phyloP scores from a whole-genome alignment of 2,888 invertebrate species.

The Hydraecia micacea region DNA sequence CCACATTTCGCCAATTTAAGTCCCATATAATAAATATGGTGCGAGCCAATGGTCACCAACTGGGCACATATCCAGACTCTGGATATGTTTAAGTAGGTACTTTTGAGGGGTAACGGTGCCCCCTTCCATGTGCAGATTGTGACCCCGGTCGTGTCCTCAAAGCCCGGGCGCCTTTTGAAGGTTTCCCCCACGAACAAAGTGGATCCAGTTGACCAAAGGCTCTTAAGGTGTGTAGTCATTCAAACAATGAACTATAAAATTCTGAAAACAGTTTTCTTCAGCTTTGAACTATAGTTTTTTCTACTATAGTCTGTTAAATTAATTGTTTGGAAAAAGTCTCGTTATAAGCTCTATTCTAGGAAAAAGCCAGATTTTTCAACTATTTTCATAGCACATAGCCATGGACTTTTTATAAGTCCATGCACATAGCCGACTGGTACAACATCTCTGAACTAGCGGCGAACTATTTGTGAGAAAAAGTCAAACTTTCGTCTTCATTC shows the following conservation, averaged over 20 bases:
- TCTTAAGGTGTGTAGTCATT: neutral
- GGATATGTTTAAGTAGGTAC: neutral
- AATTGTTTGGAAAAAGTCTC: neutral
- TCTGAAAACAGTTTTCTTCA: neutral
- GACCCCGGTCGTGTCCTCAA: neutral
- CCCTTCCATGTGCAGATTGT: neutral
- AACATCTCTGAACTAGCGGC: neutral
- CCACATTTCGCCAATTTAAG: neutral
- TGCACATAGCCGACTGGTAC: neutral
- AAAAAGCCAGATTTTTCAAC: neutral
- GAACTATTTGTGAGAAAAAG: conserved; percentile 27
- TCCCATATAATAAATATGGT: neutral
- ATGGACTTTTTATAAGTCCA: no score
- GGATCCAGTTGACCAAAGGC: no score
- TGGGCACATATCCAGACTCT: neutral
- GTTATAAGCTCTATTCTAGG: neutral
- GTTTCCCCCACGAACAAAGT: no score
- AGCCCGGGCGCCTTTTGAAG: no score
- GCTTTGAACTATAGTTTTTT: neutral
- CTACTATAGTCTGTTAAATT: neutral
- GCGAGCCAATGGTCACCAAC: neutral
- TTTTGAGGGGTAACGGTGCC: neutral
- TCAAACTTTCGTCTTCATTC: conserved; percentile 33
- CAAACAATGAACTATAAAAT: neutral
- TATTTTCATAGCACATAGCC: neutral